These are phyloP conservation scores for Cataglyphis hispanica DNA, from an alignment of 1,140 invertebrate genomes.

Conservation along the genomic window DNA sequence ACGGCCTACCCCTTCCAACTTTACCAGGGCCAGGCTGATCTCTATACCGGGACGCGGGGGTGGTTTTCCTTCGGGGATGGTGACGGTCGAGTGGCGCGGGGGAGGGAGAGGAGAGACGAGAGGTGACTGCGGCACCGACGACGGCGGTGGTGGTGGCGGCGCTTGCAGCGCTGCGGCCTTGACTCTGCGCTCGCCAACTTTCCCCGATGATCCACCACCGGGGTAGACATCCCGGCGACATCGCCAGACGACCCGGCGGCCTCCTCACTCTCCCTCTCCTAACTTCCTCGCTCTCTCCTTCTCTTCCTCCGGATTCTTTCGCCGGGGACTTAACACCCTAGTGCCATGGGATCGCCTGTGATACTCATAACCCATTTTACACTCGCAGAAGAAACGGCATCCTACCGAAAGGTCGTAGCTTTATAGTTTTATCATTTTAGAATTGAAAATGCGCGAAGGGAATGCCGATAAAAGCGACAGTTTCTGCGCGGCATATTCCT, in stretches of 20 bases:
- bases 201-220: slow-evolving; percentile 74
- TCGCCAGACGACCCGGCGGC: slow-evolving; percentile 41
- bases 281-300: background rate
- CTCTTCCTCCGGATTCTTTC: slow-evolving; percentile 63
- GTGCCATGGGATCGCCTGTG: slow-evolving; percentile 48
- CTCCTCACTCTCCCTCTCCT: background rate
- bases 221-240: slow-evolving; percentile 73
- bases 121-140: slow-evolving; percentile 64
- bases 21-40: slow-evolving; percentile 69
- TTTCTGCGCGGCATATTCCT: background rate
- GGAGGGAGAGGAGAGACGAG: background rate
- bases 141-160: slow-evolving; percentile 66
- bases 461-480: background rate
- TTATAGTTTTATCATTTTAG: background rate
- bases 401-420: background rate
- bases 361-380: slow-evolving; percentile 75
- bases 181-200: slow-evolving; percentile 81
- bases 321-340: slow-evolving; percentile 59
- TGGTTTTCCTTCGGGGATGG: slow-evolving; percentile 54
- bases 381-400: slow-evolving; percentile 53
- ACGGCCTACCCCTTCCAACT: slow-evolving; percentile 83
- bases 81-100: slow-evolving; percentile 31
- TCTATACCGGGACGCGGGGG: slow-evolving; percentile 64
- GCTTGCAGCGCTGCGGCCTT: slow-evolving; percentile 80
- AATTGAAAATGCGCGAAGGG: background rate